Percentiles rank a stretch among this genome's conserved stretches.
phyloP scores from a whole-genome alignment of 92 coral and sea anemone genomes.

The Zoanthus gigantus region DNA sequence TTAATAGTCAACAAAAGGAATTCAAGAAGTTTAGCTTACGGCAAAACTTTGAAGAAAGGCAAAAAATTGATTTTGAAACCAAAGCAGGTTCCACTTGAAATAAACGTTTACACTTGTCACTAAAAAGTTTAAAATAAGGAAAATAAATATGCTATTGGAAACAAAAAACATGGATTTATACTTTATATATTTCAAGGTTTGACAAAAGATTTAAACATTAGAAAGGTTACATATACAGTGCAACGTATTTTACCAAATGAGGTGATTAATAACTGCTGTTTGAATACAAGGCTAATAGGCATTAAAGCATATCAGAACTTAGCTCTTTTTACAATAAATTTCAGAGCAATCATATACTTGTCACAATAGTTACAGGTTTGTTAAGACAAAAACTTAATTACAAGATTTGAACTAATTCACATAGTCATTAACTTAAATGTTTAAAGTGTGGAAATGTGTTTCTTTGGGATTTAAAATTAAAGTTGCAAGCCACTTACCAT shows the following conservation, averaged over 20 bases:
- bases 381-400: background rate
- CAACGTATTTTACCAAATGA: background rate
- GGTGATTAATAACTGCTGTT: background rate
- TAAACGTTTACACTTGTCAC: background rate
- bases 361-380: background rate
- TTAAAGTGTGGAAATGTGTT: background rate
- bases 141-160: too few relatives aligned
- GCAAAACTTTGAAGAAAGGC: background rate
- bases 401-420: too few relatives aligned
- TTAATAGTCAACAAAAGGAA: background rate
- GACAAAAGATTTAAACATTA: background rate
- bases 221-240: background rate
- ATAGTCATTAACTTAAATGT: background rate
- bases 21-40: background rate
- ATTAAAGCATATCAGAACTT: too few relatives aligned
- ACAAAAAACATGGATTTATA: background rate
- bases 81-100: background rate
- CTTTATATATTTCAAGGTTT: background rate
- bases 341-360: too few relatives aligned
- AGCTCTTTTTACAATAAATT: too few relatives aligned
- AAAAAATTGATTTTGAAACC: background rate
- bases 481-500: background rate
- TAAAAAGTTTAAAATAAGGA: background rate
- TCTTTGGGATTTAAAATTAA: background rate
- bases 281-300: too few relatives aligned